Percentiles rank a stretch among this genome's conserved stretches.
phyloP scores from a whole-genome alignment of 2,888 invertebrate species.

The Coremacera marginata region DNA sequence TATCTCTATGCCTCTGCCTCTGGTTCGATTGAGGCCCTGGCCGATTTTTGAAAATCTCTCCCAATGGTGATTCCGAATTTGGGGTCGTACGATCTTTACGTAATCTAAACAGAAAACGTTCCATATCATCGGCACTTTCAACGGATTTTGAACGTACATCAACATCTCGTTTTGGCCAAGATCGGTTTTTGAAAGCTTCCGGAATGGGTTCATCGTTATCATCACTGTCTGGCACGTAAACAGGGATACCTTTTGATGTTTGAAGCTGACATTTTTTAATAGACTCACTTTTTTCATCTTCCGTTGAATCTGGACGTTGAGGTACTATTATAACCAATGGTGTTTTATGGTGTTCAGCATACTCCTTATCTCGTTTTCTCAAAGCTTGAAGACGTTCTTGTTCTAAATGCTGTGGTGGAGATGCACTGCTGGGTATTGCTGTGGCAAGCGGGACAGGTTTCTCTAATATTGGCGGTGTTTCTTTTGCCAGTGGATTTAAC shows the following conservation, averaged over 20 bases:
- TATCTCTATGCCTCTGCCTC: constrained; percentile 51
- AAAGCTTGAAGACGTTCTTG: neutral
- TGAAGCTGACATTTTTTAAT: no score
- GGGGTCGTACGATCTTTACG: constrained; percentile 20
- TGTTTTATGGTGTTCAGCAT: neutral
- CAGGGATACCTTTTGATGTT: no score
- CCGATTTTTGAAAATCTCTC: constrained; percentile 54
- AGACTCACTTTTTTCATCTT: constrained; percentile 54
- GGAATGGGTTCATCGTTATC: constrained; percentile 50
- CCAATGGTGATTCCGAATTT: constrained; percentile 10
- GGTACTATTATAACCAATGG: neutral
- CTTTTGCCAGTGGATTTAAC: no score
- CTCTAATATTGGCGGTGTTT: constrained; percentile 41
- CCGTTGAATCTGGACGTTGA: constrained; percentile 59
- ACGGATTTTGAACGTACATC: constrained; percentile 32
- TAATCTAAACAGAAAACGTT: constrained; percentile 45
- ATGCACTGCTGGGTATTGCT: constrained; percentile 62
- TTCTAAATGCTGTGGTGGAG: constrained; percentile 58
- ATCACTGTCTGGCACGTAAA: constrained; percentile 33
- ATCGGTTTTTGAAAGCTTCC: constrained; percentile 58
- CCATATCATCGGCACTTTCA: constrained; percentile 35
- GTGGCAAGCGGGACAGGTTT: no score
- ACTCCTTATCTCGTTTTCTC: no score
- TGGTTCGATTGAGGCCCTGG: constrained; percentile 54
- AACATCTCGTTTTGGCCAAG: constrained; percentile 57